These are phyloP conservation scores for Mormyrus iriodes DNA, from an alignment of 2,113 vertebrate genomes.

Conservation along the genomic window DNA sequence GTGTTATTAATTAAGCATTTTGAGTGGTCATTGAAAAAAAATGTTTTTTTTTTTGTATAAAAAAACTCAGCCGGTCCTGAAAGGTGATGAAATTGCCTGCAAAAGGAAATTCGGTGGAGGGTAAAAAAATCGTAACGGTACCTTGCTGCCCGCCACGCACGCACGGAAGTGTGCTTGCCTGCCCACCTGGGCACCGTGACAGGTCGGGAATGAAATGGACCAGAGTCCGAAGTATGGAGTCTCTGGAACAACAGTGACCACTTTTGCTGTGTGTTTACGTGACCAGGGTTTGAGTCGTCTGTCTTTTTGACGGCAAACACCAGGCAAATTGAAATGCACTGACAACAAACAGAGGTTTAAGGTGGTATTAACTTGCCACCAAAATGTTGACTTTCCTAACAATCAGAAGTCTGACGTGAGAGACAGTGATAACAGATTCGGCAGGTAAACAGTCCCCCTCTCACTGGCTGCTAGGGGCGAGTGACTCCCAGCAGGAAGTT, in stretches of 20 bases:
- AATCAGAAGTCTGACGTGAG: slow-evolving; percentile 15
- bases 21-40: neutral
- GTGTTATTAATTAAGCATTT: neutral
- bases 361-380: slow-evolving; percentile 35
- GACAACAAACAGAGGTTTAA: slow-evolving; percentile 35
- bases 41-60: neutral
- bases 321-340: slow-evolving; percentile 31
- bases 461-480: neutral
- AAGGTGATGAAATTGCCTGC: slow-evolving; percentile 30
- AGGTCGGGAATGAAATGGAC: neutral
- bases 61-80: slow-evolving; percentile 8
- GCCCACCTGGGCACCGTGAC: neutral
- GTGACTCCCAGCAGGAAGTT: neutral
- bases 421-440: slow-evolving; percentile 30
- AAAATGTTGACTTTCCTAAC: slow-evolving; percentile 47
- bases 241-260: neutral
- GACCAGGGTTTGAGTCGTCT: neutral
- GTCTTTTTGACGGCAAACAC: neutral
- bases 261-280: neutral
- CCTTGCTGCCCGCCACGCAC: neutral
- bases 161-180: neutral
- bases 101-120: slow-evolving; percentile 21
- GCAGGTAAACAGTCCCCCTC: slow-evolving; percentile 33
- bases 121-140: neutral
- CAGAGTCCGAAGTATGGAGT: neutral